Base-by-base conservation (phyloP, 1,140 invertebrate genomes). In the Camponotus pennsylvanicus region DNA sequence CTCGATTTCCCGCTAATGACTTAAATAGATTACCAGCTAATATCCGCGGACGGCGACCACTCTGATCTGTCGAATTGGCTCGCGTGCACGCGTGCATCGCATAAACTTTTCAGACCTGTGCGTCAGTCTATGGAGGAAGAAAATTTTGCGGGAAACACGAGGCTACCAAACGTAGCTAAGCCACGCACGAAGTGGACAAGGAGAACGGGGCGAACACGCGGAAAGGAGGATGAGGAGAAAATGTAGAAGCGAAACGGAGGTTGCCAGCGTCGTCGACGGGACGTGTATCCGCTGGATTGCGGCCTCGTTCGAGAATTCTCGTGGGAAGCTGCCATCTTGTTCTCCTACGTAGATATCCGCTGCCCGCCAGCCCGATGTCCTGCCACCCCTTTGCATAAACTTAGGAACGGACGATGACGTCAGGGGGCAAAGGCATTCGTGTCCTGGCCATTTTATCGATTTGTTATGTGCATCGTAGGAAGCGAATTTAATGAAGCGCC, bases 211-310 rank as follows among this genome's bases (percentile, higher is more conserved):
- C 21, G 67, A 89, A 57, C 49, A 57, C 59, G 83, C 57, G 40
- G 82, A 69, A 73, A 71, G 83, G 27, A 78, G 49, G 52, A 40
- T 59, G 73, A 73, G 79, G 66, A 61, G 27, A 67, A 88, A 66
- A 70, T 59, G 85, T 77, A 57, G 82, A 79, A 34, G 70, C 70
- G 75, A 80, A 86, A 80, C 84, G 88, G 80, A 87, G 88, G 89
- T 89, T 89, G 90, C 87, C 88, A 88, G 84, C 86, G 86, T 71
- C 87, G 90, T 91, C 90, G 92, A 92, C 90, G 92, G 90, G 92
- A 93, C 93, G 90, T 93, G 92, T 93, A 93, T 93, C 87, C 91
- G 89, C 88, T 93, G 93, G 93, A 94, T 94, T 93, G 93, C 93
- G 93, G 92, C 91, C 91, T 93, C 93, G 92, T 94, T 94, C 91